Conservation (phyloP, 2,797 vertebrate genomes). For the Gila robusta region DNA sequence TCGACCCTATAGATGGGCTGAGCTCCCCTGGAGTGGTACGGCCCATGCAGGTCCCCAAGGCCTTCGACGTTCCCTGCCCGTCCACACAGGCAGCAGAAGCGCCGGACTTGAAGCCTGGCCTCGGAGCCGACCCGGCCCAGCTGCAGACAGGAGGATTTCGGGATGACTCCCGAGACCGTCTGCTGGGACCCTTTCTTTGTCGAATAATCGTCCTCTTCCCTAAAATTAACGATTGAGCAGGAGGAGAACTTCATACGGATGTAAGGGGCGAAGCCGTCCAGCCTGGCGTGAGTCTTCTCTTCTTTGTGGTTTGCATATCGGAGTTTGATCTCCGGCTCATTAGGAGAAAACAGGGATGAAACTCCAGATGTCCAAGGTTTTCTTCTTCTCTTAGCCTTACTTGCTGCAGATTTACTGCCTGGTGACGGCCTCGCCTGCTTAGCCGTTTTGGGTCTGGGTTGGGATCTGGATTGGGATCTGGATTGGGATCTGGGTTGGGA, state of each 20-base stretch:
- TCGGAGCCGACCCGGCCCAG: slow-evolving; percentile 68
- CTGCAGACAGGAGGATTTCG: slow-evolving; percentile 76
- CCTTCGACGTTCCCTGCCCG: slow-evolving; percentile 70
- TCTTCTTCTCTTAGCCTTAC: slow-evolving; percentile 48
- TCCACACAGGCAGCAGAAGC: slow-evolving; percentile 78
- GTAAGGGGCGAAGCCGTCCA: slow-evolving; percentile 72
- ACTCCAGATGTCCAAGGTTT: slow-evolving; percentile 25
- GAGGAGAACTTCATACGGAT: slow-evolving; percentile 70
- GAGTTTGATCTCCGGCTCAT: slow-evolving; percentile 77
- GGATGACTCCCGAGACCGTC: slow-evolving; percentile 67
- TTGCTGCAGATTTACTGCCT: not conserved
- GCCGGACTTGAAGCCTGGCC: slow-evolving; percentile 25
- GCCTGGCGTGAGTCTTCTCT: slow-evolving; percentile 63
- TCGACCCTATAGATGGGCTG: not conserved
- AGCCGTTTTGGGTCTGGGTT: not conserved
- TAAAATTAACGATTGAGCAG: slow-evolving; percentile 78
- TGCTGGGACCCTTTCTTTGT: slow-evolving; percentile 26
- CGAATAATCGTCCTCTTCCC: slow-evolving; percentile 70
- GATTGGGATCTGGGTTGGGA: too few species aligned
- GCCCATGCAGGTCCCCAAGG: slow-evolving; percentile 83
- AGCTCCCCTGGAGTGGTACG: slow-evolving; percentile 67
- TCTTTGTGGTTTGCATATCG: slow-evolving; percentile 68
- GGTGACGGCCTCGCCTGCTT: slow-evolving; percentile 4
- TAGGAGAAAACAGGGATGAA: slow-evolving; percentile 63
- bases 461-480: too few species aligned